Conservation (phyloP, 2,113 vertebrate genomes). For the Thryonomys swinderianus region DNA sequence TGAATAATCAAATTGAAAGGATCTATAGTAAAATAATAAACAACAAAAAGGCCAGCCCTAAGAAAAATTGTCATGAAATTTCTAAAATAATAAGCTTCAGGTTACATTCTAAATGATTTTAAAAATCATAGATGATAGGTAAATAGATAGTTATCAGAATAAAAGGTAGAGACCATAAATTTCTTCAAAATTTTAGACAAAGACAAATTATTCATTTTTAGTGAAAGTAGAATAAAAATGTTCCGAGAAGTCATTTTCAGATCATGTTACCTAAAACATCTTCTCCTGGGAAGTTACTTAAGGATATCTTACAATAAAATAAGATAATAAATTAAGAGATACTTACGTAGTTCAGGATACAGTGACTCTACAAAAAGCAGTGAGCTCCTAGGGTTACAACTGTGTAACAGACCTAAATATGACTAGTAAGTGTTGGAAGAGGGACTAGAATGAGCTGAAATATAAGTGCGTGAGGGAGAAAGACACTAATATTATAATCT, state of each 20-base stretch:
- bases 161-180: background rate
- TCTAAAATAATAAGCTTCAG: background rate
- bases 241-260: conserved; percentile 15
- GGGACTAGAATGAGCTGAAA: background rate
- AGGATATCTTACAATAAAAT: conserved; percentile 45
- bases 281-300: conserved; percentile 49
- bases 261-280: background rate
- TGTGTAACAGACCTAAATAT: background rate
- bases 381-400: background rate
- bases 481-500: background rate
- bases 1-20: background rate
- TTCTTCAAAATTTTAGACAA: conserved; percentile 21
- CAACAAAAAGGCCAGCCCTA: background rate
- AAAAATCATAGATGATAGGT: background rate
- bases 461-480: background rate
- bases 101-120: background rate
- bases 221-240: conserved; percentile 40
- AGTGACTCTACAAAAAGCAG: background rate
- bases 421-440: background rate
- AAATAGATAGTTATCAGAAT: background rate
- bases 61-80: background rate
- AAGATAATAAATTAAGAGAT: conserved; percentile 46
- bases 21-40: background rate
- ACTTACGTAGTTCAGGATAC: background rate
- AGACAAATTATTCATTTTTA: background rate